Conservation (phyloP, 1,140 invertebrate species). For the Protaetia brevitarsis region DNA sequence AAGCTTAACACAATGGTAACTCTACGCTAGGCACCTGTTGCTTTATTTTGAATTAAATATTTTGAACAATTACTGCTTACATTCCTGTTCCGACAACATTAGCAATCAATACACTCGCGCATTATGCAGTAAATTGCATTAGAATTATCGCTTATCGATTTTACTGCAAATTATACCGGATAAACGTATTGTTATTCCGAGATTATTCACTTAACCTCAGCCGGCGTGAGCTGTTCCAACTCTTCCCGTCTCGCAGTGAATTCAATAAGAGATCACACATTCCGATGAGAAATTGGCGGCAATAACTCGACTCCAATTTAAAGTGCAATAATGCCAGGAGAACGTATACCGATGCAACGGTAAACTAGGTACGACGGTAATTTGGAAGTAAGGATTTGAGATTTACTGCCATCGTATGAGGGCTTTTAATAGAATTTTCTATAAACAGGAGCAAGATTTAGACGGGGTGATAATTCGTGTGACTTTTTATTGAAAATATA, state of each 20-base stretch:
- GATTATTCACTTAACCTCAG: constrained; percentile 8
- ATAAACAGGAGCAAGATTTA: neutral
- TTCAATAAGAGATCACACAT: neutral
- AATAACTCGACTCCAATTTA: neutral
- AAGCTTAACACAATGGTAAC: too few species aligned
- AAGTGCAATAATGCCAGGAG: neutral
- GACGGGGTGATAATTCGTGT: neutral
- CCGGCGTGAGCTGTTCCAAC: neutral
- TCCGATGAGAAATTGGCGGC: neutral
- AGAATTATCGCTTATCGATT: neutral
- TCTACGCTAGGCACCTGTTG: too few species aligned
- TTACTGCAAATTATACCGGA: neutral
- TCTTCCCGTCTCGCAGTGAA: neutral
- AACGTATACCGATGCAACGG: neutral
- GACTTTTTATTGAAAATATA: neutral
- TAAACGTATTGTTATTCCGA: neutral
- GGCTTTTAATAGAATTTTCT: constrained; percentile 7
- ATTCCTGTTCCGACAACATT: too few species aligned
- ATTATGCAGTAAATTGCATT: too few species aligned
- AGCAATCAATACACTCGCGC: too few species aligned
- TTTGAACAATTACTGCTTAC: too few species aligned
- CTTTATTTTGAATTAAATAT: too few species aligned
- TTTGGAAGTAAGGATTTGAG: neutral
- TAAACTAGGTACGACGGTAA: neutral
- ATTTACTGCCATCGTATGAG: constrained; percentile 6